Percentiles rank a stretch among this genome's conserved stretches.
Evolutionary conservation across 2,797 vertebrate species (phyloP).

Genomic region (Crocodylus rhombifer): DNA sequence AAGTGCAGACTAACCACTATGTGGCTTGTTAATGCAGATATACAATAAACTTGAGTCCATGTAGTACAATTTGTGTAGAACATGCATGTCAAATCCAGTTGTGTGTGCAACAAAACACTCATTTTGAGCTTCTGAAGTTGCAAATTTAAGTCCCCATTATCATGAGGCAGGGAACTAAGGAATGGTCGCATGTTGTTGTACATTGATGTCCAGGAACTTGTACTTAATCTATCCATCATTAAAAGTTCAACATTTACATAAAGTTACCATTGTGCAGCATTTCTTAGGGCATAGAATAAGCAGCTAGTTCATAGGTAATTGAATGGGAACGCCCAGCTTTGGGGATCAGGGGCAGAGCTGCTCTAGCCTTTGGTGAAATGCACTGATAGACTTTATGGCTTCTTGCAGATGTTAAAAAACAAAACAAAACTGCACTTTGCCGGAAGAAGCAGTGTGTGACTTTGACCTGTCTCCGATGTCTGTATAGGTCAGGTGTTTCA

Average conservation of each 20-base stretch:
- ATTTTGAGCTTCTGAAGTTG: neutral
- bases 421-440: too few relatives aligned
- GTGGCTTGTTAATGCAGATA: neutral
- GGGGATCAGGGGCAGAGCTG: neutral
- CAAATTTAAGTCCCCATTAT: too few relatives aligned
- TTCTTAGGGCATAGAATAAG: neutral
- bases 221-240: neutral
- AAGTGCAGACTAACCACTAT: neutral
- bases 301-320: neutral
- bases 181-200: neutral
- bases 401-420: too few relatives aligned
- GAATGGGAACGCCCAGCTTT: neutral
- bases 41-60: neutral
- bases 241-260: neutral
- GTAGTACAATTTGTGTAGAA: neutral
- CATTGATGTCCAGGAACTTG: neutral
- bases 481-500: too few relatives aligned
- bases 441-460: too few relatives aligned
- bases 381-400: neutral
- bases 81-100: neutral
- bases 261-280: neutral
- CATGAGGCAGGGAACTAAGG: neutral
- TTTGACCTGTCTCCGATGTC: too few relatives aligned
- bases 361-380: neutral
- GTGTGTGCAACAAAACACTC: neutral